Conservation (phyloP, 2,113 vertebrate genomes). For the Gambusia affinis region DNA sequence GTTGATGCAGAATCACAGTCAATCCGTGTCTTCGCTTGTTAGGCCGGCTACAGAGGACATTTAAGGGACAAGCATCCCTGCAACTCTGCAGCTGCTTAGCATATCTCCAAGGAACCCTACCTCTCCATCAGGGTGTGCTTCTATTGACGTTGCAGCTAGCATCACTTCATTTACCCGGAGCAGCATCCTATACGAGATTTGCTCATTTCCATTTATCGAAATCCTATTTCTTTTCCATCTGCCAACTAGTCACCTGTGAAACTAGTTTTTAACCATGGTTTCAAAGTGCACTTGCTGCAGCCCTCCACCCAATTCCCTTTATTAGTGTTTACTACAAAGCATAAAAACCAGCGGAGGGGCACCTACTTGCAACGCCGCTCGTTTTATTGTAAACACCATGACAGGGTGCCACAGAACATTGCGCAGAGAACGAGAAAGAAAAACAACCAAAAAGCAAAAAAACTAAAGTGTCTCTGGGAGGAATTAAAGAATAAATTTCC, state of each 20-base stretch:
- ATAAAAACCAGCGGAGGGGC: slow-evolving; percentile 71
- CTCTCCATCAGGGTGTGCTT: slow-evolving; percentile 24
- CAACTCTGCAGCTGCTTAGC: slow-evolving; percentile 21
- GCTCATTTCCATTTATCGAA: slow-evolving; percentile 77
- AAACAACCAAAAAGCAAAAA: slow-evolving; percentile 4
- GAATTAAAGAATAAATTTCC: slow-evolving; percentile 72
- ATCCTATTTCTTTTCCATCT: slow-evolving; percentile 79
- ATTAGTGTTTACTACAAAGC: slow-evolving; percentile 71
- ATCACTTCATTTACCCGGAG: slow-evolving; percentile 69
- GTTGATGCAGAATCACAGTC: slow-evolving; percentile 2
- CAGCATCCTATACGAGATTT: slow-evolving; percentile 44
- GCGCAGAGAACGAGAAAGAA: slow-evolving; percentile 20
- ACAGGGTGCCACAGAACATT: slow-evolving; percentile 58
- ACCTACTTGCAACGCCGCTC: slow-evolving; percentile 49
- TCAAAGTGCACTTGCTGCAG: slow-evolving; percentile 49
- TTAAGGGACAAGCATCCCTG: neutral
- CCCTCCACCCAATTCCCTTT: slow-evolving; percentile 58
- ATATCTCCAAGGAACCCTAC: neutral
- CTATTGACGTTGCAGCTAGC: slow-evolving; percentile 48
- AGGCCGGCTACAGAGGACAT: neutral
- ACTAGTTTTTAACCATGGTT: slow-evolving; percentile 79
- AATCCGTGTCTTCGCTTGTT: neutral
- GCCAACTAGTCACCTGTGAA: slow-evolving; percentile 80
- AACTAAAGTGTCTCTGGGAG: slow-evolving; percentile 57
- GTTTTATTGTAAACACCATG: slow-evolving; percentile 76